Percentiles rank a stretch among this genome's conserved stretches.
phyloP scores from a whole-genome alignment of 1,140 invertebrate genomes.

The Limonius californicus region DNA sequence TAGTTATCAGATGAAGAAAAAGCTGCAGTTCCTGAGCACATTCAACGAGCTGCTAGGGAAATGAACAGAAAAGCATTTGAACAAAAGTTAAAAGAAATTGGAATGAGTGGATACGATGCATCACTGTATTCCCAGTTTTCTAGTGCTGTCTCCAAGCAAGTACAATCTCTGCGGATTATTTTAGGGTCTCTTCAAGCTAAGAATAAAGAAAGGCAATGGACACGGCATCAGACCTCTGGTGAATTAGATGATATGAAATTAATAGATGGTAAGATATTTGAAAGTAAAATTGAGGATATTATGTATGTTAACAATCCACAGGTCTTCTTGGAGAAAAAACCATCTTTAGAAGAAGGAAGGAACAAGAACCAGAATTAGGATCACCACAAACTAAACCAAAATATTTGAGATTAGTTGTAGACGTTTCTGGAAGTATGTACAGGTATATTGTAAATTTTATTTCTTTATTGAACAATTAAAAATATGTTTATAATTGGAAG shows the following conservation, averaged over 20 bases:
- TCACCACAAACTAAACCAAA: conserved; percentile 85
- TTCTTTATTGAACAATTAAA: not conserved
- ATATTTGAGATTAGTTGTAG: conserved; percentile 80
- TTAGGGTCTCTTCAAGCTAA: conserved; percentile 79
- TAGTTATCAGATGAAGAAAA: conserved; percentile 86
- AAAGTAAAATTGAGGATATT: not conserved
- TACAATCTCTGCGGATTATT: conserved; percentile 62
- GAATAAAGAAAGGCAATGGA: conserved; percentile 91
- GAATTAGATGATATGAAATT: conserved; percentile 94
- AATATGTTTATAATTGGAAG: conserved; percentile 41
- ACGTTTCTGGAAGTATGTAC: conserved; percentile 97
- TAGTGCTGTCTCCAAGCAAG: conserved; percentile 71
- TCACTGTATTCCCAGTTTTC: conserved; percentile 81
- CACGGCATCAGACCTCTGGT: conserved; percentile 85
- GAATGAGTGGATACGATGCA: conserved; percentile 93
- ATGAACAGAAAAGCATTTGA: conserved; percentile 90
- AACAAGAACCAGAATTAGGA: conserved; percentile 82
- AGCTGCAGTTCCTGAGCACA: conserved; percentile 82
- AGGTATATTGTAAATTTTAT: conserved; percentile 51
- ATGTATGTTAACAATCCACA: conserved; percentile 30
- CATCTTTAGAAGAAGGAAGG: conserved; percentile 79
- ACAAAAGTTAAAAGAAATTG: conserved; percentile 84
- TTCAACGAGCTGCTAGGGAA: conserved; percentile 83
- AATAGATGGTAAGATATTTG: conserved; percentile 70
- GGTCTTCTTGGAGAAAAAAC: conserved; percentile 85